Base-by-base conservation (phyloP, 2,888 invertebrate genomes). In the Synergus gifuensis region DNA sequence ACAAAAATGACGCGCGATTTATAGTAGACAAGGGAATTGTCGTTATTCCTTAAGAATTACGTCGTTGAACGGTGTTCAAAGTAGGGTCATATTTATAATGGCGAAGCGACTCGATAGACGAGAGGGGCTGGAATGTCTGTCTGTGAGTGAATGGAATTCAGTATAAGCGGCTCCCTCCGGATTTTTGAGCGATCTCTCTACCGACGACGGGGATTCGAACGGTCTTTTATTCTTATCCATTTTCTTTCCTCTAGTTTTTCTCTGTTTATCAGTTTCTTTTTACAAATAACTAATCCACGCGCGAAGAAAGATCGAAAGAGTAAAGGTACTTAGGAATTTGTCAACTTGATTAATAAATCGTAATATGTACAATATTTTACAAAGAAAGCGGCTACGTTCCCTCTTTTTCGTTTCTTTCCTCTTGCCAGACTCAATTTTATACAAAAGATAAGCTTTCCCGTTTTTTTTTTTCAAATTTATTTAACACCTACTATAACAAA, bases 301-400 rank as follows among this genome's bases (percentile, higher is more conserved):
- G 84, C 84, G 86, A 86, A 87, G 87, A 88, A 87, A 88, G 86
- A 88, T 85, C 85, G 84, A 85, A 82, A 87, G 86, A 87, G 86
- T 87, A 86, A 87, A 87, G 87, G 84, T 89, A 89, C 88, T 88
- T 88, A 90, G 86, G 87, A 90, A 90, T 89, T 91, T 89, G 88
- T 91, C 90, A 91, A 91, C 90, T 90, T 88, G 85, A 86, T 90
- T 89, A 91, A 90, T 91, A 91, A 91, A 90, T 90, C 88, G 91
- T 91, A 49, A 54, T 92, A 92, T 92, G 87, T 92, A 92, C 92
- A 92, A 90, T 92, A 92, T 92, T 82, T 91, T 92, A 92, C 92
- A 92, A 91, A 91, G 90, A 92, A 92, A 92, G 88, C 87, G 88
- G 89, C 88, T 88, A 90, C 86, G 82, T 87, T 87, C 86, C 85